A percentile compares a stretch with the other conserved stretches of the same genome.
Conservation (phyloP, 2,797 vertebrate species). For the Adrianichthys oophorus region DNA sequence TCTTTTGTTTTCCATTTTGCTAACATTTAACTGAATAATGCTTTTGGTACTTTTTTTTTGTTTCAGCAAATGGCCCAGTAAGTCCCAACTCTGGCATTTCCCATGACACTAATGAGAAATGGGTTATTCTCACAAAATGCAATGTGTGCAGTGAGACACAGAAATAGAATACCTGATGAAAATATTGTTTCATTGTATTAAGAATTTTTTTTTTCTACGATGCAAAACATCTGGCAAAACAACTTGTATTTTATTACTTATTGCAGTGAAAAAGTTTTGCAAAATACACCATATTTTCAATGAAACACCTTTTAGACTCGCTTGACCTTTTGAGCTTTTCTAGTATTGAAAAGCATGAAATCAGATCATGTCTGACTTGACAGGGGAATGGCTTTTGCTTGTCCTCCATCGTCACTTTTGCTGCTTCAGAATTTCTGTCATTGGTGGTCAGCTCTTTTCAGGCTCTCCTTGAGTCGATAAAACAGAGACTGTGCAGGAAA, state of each 20-base stretch:
- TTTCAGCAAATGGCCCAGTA: conserved; percentile 36
- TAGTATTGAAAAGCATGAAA: conserved; percentile 11
- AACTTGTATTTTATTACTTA: conserved; percentile 34
- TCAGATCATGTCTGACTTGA: conserved; percentile 53
- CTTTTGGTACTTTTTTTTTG: background rate
- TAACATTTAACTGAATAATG: conserved; percentile 2
- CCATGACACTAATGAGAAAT: conserved; percentile 59
- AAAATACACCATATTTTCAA: conserved; percentile 12
- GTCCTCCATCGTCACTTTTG: conserved; percentile 18
- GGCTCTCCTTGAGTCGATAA: background rate
- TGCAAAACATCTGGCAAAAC: conserved; percentile 49
- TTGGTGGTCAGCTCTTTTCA: conserved; percentile 9
- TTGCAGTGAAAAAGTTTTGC: conserved; percentile 12
- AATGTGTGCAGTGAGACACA: conserved; percentile 36
- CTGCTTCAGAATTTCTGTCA: conserved; percentile 14
- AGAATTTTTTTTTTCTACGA: conserved; percentile 38
- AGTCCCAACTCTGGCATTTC: conserved; percentile 50
- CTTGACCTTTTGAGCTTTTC: conserved; percentile 52
- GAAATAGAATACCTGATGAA: conserved; percentile 32
- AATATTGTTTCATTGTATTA: conserved; percentile 57
- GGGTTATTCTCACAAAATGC: conserved; percentile 54
- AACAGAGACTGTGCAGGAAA: no score
- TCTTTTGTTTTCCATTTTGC: conserved; percentile 24
- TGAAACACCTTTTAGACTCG: conserved; percentile 38
- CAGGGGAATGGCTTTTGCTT: conserved; percentile 35